Evolutionary conservation across 2,113 vertebrate species (phyloP), one percentile per base, ranked within the genome.

Genomic region (Gadus chalcogrammus): DNA sequence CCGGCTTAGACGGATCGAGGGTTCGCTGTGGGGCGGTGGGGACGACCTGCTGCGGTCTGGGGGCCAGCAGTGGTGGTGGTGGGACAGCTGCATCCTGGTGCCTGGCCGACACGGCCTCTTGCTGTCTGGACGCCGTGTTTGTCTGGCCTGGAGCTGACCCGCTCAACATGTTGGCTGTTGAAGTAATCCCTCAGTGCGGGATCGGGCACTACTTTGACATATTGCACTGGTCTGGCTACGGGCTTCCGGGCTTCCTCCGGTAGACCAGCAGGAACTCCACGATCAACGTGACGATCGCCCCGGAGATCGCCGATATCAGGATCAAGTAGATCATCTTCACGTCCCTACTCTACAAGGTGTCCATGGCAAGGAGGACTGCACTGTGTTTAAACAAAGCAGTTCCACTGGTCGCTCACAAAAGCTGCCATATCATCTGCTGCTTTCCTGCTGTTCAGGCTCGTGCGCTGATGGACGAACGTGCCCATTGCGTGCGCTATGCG

Each of bases 211-310:
- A 91, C 84, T 88, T 87, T 91, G 71, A 91, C 90, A 72, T 93
- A 93, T 83, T 91, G 90, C 75, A 92, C 91, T 13, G 89, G 88
- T 90, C 82, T 90, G 86, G 75, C 76, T 27, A 78, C 42, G 38
- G 90, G 88, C 86, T n/a, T 94, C 91, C 1, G 92, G 89, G 82
- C 78, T n/a, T 90, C 8, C 85, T 91, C 84, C 94, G 89, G 87
- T 92, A 97, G 1, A 97, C 76, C 17, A 97, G 85, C 77, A 96
- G 61, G 66, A 95, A 89, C 92, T 96, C 94, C 1, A 95, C 3
- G 27, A 97, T 59, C 69, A 98, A 77, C 59, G 95, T 96, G 13
- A 95, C 62, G 61, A 93, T 74, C 6, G 92, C 93, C 55, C 95
- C 96, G 69, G 91, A 90, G 65, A 95, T 82, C 18, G 93, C 95